Base-by-base conservation (phyloP, 1,140 invertebrate species). In the Brachionus asplanchnoidis region DNA sequence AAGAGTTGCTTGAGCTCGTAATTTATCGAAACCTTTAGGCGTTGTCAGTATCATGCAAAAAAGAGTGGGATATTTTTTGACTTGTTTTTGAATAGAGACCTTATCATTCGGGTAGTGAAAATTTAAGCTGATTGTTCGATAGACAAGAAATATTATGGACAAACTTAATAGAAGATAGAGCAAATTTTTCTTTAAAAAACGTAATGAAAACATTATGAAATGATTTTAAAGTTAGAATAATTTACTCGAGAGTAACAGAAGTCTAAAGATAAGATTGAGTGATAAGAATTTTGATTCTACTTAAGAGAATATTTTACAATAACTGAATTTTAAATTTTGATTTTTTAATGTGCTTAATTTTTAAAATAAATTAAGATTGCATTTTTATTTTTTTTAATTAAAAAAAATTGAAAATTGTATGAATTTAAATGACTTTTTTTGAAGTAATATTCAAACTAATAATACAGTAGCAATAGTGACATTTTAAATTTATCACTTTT, bases 11-110 rank as follows among this genome's bases (percentile, higher is more conserved):
- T 77, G 73, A 26, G 44, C n/a, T 50, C 23, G 11, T 8, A 46
- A 11, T n/a, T 23, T 77, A 11, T 77, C 26, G 12, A 50, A 77
- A 50, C 44, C 20, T 50, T 77, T 46, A 12, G 73, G 73, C 0
- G 44, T 50, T 9, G 73, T 77, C 42, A 77, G 20, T n/a, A 77
- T 77, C 42, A 77, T 46, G 14, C 73, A 77, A 50, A 77, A 77
- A 17, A 73, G 11, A n/a, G 68, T 73, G 17, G 32, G 68, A 42
- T 73, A 9, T 68, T n/a, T 68, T 68, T 68, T 68, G 2, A 32
- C 26, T 11, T 12, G 2, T 32, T 36, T 32, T 14, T 28, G 11
- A 28, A 17, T 23, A 9, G n/a, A 20, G 20, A 60, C 53, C 17
- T 20, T 20, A 9, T 60, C 9, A 60, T 20, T 23, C 8, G 8